Evolutionary conservation across 1,140 invertebrate genomes (phyloP).

Genomic region (Gerris buenoi): DNA sequence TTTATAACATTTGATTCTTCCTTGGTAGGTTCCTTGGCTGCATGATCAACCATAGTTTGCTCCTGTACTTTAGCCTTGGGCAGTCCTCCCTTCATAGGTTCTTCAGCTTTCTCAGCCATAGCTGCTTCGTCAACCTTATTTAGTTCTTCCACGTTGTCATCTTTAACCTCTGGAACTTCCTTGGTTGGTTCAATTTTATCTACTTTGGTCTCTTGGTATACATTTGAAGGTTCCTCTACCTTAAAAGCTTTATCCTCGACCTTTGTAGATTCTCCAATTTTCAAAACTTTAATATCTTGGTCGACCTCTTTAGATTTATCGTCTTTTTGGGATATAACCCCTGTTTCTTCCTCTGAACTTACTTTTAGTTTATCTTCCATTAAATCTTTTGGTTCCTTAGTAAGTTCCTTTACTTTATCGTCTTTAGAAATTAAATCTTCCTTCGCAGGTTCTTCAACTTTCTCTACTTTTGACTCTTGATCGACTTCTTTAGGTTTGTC

Average conservation of each 20-base stretch:
- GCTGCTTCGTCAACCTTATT: neutral
- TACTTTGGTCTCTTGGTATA: neutral
- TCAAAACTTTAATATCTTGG: too few relatives aligned
- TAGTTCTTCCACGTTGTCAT: neutral
- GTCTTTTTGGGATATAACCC: neutral
- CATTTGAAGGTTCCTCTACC: too few relatives aligned
- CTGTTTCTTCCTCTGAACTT: neutral
- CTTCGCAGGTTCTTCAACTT: neutral
- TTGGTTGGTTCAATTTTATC: neutral
- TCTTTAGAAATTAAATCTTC: neutral
- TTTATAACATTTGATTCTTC: neutral
- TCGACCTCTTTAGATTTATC: neutral
- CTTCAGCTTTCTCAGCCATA: neutral
- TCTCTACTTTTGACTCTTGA: conserved; percentile 2
- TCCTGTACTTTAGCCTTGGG: too few relatives aligned
- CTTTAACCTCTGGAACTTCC: too few relatives aligned
- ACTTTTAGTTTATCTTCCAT: neutral
- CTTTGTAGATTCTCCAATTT: neutral
- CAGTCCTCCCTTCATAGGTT: neutral
- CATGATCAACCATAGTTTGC: too few relatives aligned
- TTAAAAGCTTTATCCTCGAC: too few relatives aligned
- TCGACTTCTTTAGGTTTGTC: too few relatives aligned
- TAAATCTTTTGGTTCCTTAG: neutral
- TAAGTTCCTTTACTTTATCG: neutral
- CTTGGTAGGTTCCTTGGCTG: neutral